A percentile compares a stretch with the other conserved stretches of the same genome.
Conservation (phyloP, 2,113 vertebrate genomes). For the Odocoileus hemionus region DNA sequence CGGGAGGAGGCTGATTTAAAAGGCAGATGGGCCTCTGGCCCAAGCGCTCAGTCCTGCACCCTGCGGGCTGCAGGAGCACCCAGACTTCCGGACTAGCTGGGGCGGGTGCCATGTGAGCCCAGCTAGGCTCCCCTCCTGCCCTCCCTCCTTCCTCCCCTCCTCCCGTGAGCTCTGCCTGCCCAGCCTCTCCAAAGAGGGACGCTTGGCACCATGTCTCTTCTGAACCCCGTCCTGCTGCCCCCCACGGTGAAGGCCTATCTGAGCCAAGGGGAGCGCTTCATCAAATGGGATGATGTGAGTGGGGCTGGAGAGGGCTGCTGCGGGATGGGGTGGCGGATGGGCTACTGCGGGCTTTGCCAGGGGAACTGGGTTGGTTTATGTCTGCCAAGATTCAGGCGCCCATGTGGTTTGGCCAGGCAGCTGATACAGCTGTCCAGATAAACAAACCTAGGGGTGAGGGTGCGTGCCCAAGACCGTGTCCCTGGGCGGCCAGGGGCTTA, state of each 20-base stretch:
- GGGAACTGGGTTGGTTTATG: background rate
- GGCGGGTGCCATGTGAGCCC: conserved; percentile 75
- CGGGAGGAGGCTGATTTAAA: conserved; percentile 78
- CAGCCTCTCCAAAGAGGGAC: background rate
- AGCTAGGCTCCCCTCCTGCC: background rate
- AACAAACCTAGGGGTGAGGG: conserved; percentile 29
- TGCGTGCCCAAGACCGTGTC: background rate
- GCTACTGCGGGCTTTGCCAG: background rate
- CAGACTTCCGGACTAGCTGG: conserved; percentile 60
- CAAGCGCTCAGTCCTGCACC: background rate
- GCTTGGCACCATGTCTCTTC: conserved; percentile 84
- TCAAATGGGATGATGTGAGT: conserved; percentile 98
- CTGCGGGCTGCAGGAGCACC: conserved; percentile 69
- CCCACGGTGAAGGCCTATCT: conserved; percentile 90
- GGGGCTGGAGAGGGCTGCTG: background rate
- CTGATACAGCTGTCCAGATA: background rate
- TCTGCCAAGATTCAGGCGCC: conserved; percentile 9
- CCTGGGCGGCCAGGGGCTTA: background rate
- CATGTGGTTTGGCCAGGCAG: background rate
- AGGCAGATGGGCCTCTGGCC: conserved; percentile 76
- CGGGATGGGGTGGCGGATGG: background rate
- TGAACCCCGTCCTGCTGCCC: conserved; percentile 82
- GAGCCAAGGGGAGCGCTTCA: conserved; percentile 93
- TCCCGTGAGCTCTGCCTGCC: background rate
- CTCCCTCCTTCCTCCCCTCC: background rate